Evolutionary conservation across 1,140 invertebrate species (phyloP), one percentile per base, ranked within the genome.

Genomic region (Monochamus saltuarius): DNA sequence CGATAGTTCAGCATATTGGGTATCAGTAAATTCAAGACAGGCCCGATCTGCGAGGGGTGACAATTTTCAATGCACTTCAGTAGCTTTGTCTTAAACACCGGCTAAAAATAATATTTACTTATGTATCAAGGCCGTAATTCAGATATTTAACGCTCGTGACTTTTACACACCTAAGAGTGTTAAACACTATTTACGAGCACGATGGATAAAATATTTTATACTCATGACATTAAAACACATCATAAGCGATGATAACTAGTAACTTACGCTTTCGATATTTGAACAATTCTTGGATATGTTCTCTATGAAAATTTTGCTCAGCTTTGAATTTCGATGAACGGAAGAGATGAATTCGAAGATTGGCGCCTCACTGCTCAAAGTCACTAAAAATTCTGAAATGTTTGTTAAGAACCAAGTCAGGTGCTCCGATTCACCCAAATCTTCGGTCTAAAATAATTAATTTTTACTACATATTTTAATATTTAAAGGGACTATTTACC

Each of bases 401-500:
- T 89, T 87, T 1, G 86, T 83, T 16, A 93, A 74, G n/a, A 93
- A 74, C 89, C 89, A 93, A 0, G 85, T 85, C 36, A 92, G 76
- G 56, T 89, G 85, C 19, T 90, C 86, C 2, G 81, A 86, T 73
- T 91, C 87, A 54, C 81, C 82, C 9, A 89, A 76, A 70, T 87
- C 87, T 68, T 89, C 85, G 72, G 82, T 85, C 73, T 85, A 57
- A 61, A 72, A 66, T 16, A 40, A 62, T 57, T 40, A 35, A 38
- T 1, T 56, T 39, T 38, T 42, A 17, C 11, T 36, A 29, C 1
- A 49, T 2, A 49, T 10, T 38, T 39, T 49, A n/a, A 10, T 7
- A 13, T n/a, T 45, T 39, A 34, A 22, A 36, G 11, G 37, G 9
- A 16, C n/a, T 42, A 76, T 80, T 80, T 73, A 85, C 85, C 72